Evolutionary conservation across 2,888 invertebrate species (phyloP), one percentile per base, ranked within the genome.

Genomic region (Cylloceria caligata): DNA sequence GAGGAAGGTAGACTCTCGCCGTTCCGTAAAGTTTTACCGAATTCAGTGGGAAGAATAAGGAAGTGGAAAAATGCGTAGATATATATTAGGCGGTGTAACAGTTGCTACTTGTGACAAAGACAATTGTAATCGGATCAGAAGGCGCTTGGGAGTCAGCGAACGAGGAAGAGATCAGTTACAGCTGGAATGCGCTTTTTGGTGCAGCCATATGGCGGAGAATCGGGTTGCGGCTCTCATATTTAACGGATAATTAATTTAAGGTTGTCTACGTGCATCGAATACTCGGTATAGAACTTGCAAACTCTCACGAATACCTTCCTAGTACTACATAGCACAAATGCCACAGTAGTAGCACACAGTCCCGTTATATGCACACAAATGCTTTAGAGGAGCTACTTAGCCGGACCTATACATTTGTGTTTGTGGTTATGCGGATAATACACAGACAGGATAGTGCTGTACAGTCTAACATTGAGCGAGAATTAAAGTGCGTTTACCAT

Each of bases 181-280:
- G 11, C 13, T 42, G 49, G 27, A 30, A 34, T 30, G 47, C 6
- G 30, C 11, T 67, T 67, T 34, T 42, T 57, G 68, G 80, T 81
- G 67, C 85, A 57, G 72, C 39, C 79, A 79, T 74, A 81, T 82
- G 86, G 85, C 82, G 4, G 84, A 75, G n/a, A n/a, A n/a, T n/a
- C n/a, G n/a, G n/a, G n/a, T n/a, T n/a, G n/a, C 34, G 13, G 68
- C 74, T 86, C 85, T 89, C 87, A 87, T 90, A 88, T 90, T 90
- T 91, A 91, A 91, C 90, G 89, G 91, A 90, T 90, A 89, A 90
- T 91, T 91, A 90, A 91, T 90, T 89, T 88, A 89, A 90, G 89
- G 86, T 89, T 89, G 87, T 86, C 87, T 89, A 90, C 91, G 90
- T 89, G 91, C 86, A 85, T 85, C 86, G 91, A 90, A 91, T 90